phyloP scores from a whole-genome alignment of 1,140 invertebrate genomes.

The Scaptodrosophila lebanonensis region DNA sequence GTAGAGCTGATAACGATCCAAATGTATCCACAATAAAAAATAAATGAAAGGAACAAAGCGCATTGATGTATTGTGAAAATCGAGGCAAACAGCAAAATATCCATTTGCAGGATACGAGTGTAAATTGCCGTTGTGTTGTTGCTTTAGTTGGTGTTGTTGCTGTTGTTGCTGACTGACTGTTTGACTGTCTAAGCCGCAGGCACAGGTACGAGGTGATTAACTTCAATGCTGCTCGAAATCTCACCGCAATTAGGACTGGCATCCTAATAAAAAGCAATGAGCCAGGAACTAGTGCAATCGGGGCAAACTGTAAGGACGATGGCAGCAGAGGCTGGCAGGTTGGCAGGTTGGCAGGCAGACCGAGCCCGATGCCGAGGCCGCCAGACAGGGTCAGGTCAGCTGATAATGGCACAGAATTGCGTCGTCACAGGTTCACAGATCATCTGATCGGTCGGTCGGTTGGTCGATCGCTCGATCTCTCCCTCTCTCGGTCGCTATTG shows the following conservation, averaged over 20 bases:
- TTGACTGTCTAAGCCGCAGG: slow-evolving; percentile 71
- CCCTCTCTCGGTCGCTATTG: not conserved
- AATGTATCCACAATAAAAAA: slow-evolving; percentile 42
- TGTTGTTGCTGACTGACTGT: slow-evolving; percentile 43
- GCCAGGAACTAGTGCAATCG: slow-evolving; percentile 54
- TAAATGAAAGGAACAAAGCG: slow-evolving; percentile 58
- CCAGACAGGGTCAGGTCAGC: slow-evolving; percentile 12
- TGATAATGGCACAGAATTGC: slow-evolving; percentile 72
- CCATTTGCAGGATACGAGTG: slow-evolving; percentile 46
- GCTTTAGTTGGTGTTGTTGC: slow-evolving; percentile 7
- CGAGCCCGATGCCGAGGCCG: no score
- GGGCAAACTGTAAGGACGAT: not conserved
- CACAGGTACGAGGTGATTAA: slow-evolving; percentile 63
- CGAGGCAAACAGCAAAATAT: slow-evolving; percentile 33
- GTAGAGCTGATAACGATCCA: slow-evolving; percentile 60
- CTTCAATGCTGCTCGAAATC: slow-evolving; percentile 44
- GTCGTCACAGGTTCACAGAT: slow-evolving; percentile 60
- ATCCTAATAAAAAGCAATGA: slow-evolving; percentile 65
- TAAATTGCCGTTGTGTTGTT: not conserved
- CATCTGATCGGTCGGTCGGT: no score
- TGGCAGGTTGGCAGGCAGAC: no score
- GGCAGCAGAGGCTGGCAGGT: no score
- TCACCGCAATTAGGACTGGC: slow-evolving; percentile 64
- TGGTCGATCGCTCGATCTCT: slow-evolving; percentile 24
- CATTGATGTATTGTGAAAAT: slow-evolving; percentile 64